phyloP scores from a whole-genome alignment of 2,888 invertebrate genomes.

The Cephus spinipes region DNA sequence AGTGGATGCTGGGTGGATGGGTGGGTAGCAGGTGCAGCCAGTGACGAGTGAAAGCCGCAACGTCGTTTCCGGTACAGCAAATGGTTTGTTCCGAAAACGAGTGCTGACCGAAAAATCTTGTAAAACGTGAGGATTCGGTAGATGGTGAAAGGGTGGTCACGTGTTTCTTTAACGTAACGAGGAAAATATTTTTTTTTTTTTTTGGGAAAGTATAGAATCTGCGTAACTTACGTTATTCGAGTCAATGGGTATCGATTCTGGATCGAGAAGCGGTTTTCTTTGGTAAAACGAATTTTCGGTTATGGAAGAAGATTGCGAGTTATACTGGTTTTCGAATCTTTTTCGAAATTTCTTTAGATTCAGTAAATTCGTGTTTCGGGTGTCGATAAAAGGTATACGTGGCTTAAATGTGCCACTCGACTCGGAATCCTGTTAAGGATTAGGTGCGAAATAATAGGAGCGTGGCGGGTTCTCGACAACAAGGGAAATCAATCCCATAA shows the following conservation, averaged over 20 bases:
- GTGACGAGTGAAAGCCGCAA: conserved; percentile 28
- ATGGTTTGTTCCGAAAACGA: conserved; percentile 23
- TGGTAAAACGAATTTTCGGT: background rate
- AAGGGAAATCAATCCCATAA: conserved; percentile 49
- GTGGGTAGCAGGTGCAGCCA: conserved; percentile 25
- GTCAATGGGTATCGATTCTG: background rate
- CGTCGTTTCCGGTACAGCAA: conserved; percentile 20
- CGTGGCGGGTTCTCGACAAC: conserved; percentile 32
- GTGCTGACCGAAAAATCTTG: background rate
- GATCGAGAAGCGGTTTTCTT: background rate
- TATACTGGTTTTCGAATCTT: background rate
- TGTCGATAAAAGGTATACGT: background rate
- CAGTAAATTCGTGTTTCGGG: background rate
- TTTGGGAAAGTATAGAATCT: background rate
- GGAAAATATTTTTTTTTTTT: background rate
- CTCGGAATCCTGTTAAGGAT: conserved; percentile 16
- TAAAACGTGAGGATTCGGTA: background rate
- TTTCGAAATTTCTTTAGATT: background rate
- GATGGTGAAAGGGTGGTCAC: background rate
- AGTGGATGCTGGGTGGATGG: background rate
- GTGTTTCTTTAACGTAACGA: background rate
- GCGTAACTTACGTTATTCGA: background rate
- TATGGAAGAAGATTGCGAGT: background rate
- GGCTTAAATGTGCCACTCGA: background rate
- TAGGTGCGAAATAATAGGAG: conserved; percentile 32